Evolutionary conservation across 1,140 invertebrate species (phyloP).

Genomic region (Neotoxoptera formosana): DNA sequence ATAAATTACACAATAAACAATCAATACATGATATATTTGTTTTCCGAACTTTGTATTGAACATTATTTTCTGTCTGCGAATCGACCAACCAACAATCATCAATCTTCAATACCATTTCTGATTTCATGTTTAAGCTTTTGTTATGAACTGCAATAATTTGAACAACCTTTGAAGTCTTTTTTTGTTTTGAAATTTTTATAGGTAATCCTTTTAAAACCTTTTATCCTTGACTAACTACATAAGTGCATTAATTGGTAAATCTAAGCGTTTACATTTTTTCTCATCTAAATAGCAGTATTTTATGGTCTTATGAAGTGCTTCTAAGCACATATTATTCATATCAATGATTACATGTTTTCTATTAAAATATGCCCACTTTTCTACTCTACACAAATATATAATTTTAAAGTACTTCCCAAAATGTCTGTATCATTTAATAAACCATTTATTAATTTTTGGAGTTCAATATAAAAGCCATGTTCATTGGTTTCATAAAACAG

Average conservation of each 20-base stretch:
- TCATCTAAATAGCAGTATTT: too few species aligned
- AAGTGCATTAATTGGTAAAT: too few species aligned
- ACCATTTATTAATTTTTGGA: background rate
- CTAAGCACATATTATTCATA: too few species aligned
- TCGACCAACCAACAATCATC: background rate
- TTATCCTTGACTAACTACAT: background rate
- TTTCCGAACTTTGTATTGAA: background rate
- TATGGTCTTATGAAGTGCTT: too few species aligned
- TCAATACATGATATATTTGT: background rate
- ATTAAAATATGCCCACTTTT: too few species aligned
- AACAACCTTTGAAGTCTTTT: background rate
- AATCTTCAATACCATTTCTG: background rate
- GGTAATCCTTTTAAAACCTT: too few species aligned
- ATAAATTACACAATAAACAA: too few species aligned
- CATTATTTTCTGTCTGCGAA: background rate
- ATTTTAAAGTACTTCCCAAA: background rate
- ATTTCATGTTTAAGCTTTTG: background rate
- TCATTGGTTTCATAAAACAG: background rate
- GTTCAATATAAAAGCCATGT: background rate
- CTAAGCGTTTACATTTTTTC: too few species aligned
- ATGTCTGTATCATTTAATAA: background rate
- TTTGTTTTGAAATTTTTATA: too few species aligned
- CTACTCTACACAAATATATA: too few species aligned
- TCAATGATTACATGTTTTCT: too few species aligned
- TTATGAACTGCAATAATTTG: background rate